Percentiles rank a stretch among this genome's conserved stretches.
Evolutionary conservation across 2,888 invertebrate genomes (phyloP).

Genomic region (Baccha elongata): DNA sequence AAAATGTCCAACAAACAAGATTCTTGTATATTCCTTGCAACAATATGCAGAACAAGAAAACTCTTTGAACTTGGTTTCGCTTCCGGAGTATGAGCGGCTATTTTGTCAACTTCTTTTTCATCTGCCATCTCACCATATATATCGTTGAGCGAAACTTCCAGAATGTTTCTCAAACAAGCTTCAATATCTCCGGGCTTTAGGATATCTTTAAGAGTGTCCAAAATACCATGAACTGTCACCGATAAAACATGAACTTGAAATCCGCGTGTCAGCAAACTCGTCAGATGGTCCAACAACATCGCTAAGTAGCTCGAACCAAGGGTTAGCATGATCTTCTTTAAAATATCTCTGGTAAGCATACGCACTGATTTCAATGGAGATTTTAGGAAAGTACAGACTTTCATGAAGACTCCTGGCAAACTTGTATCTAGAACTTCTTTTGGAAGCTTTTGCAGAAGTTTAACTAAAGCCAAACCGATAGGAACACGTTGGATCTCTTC

Average conservation of each 20-base stretch:
- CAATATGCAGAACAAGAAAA: slow-evolving; percentile 91
- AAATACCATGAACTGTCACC: slow-evolving; percentile 92
- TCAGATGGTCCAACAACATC: slow-evolving; percentile 90
- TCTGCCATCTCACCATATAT: slow-evolving; percentile 94
- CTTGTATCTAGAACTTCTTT: slow-evolving; percentile 88
- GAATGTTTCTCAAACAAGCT: slow-evolving; percentile 88
- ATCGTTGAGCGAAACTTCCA: slow-evolving; percentile 93
- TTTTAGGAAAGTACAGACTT: slow-evolving; percentile 94
- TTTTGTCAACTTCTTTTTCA: slow-evolving; percentile 95
- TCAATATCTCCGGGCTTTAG: slow-evolving; percentile 92
- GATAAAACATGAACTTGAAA: slow-evolving; percentile 97
- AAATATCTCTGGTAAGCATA: slow-evolving; percentile 92
- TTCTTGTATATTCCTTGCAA: slow-evolving; percentile 91
- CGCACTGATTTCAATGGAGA: slow-evolving; percentile 94
- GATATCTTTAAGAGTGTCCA: slow-evolving; percentile 88
- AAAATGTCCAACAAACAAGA: slow-evolving; percentile 89
- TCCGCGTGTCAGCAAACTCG: slow-evolving; percentile 91
- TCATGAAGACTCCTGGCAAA: slow-evolving; percentile 93
- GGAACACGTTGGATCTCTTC: slow-evolving; percentile 95
- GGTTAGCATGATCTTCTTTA: slow-evolving; percentile 94
- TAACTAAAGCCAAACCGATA: slow-evolving; percentile 95
- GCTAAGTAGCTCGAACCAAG: slow-evolving; percentile 92
- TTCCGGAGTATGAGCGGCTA: slow-evolving; percentile 91
- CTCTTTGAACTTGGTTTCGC: slow-evolving; percentile 93
- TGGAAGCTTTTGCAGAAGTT: slow-evolving; percentile 94